These are phyloP conservation scores for Gonatopus flavifemur DNA, from an alignment of 1,140 invertebrate genomes.

Conservation along the genomic window DNA sequence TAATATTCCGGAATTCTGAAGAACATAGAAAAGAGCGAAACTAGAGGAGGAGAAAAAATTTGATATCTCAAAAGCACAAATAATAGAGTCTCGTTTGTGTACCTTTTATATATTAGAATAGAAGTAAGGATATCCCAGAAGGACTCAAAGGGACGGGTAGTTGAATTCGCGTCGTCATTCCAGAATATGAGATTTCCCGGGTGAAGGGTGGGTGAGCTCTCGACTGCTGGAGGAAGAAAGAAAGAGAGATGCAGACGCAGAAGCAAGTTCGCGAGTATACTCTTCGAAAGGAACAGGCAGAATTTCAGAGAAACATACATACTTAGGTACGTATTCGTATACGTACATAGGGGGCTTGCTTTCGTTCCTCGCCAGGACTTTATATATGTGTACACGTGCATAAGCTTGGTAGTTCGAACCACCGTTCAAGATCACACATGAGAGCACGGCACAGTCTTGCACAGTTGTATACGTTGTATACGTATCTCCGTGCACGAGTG, in stretches of 20 bases:
- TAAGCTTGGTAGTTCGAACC: slow-evolving; percentile 9
- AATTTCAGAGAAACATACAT: not conserved
- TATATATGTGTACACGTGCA: slow-evolving; percentile 19
- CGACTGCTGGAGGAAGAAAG: slow-evolving; percentile 6
- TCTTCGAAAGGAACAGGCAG: slow-evolving; percentile 30
- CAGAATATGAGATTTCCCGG: slow-evolving; percentile 52
- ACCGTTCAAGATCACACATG: not conserved
- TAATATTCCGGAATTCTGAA: no score
- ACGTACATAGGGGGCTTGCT: slow-evolving; percentile 14
- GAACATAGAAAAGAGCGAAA: no score
- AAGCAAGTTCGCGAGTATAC: slow-evolving; percentile 27
- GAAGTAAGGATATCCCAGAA: slow-evolving; percentile 32
- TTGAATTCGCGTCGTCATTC: slow-evolving; percentile 51
- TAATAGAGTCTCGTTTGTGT: no score
- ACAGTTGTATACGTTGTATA: no score
- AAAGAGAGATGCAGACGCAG: slow-evolving; percentile 7
- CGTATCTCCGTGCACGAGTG: no score
- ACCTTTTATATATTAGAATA: slow-evolving; percentile 15
- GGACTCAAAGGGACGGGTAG: not conserved
- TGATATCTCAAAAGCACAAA: no score
- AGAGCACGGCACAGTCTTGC: slow-evolving; percentile 2
- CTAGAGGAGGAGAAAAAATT: no score
- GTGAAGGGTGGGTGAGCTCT: not conserved
- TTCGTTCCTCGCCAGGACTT: no score
- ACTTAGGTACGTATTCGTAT: slow-evolving; percentile 16